Evolutionary conservation across 1,140 invertebrate genomes (phyloP), one percentile per base, ranked within the genome.

Genomic region (Bombus waltoni): DNA sequence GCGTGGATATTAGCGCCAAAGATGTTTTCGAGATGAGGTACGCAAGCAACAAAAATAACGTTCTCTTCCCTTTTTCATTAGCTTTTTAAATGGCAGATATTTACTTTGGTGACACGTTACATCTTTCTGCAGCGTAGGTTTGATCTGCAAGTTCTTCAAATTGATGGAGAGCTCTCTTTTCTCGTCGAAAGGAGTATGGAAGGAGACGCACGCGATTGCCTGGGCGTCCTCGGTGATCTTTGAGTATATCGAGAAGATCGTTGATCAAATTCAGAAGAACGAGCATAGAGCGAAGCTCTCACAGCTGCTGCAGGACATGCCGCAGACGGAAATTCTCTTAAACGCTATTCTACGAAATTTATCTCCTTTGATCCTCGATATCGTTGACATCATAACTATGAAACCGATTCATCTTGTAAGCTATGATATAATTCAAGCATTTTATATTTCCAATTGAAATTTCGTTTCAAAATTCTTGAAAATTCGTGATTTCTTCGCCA

Each of bases 51-150:
- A 32, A 40, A 66, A 28, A 70, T 32, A 35, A 85, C 70, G 9
- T 10, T 11, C 11, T 2, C 6, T n/a, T 3, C 32, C 3, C 9
- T 22, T 0, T 28, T 65, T 22, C 25, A 13, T 25, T n/a, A 8
- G 32, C 13, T 1, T 70, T 8, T 25, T 28, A 35, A 79, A 80
- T 25, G 28, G 59, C 42, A 83, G 42, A 59, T 25, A 65, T 62
- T 35, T 76, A 59, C n/a, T 86, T 87, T 47, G 74, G 47, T 87
- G 68, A 91, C 86, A 83, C 79, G 86, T 75, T 81, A 22, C 35
- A 77, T 92, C 80, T 91, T 89, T 93, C 91, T 94, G 90, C 92
- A 94, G 94, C 92, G 91, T 94, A 92, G 94, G 94, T 87, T 82
- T 92, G 53, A 70, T 94, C 76, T 95, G 94, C 83, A 94, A 93